Base-by-base conservation (phyloP, 2,888 invertebrate genomes). In the Microplitis deprimator region DNA sequence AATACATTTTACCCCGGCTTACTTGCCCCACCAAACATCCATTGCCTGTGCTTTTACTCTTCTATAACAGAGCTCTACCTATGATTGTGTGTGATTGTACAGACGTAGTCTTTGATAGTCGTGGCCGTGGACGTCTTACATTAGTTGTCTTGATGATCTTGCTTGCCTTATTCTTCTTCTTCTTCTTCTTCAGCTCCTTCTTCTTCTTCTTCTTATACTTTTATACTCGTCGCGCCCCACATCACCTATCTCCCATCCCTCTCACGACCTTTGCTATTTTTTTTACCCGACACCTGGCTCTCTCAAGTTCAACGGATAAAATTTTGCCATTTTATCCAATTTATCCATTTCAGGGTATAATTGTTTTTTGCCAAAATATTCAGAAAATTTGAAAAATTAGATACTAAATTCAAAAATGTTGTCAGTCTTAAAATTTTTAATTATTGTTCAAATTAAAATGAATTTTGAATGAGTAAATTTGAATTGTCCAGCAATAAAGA, bases 181-280 rank as follows among this genome's bases (percentile, higher is more conserved):
- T 50, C 59, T 16, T 41, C 65, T 29, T 50, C 61, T 68, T 60
- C 61, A 39, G 39, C 71, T 61, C 16, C 40, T 62, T 72, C 59
- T 65, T 76, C 39, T 16, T 62, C 71, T 40, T 40, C 76, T 71
- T 65, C 71, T 60, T 68, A 50, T 65, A 20, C 20, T 64, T 16
- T 29, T 29, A 29, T 75, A 41, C 41, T 69, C 64, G 50, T 62
- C 20, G 74, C 65, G 70, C 64, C 72, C 41, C 50, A 62, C 73
- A 38, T 76, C 73, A 68, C 61, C 76, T 69, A 76, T 62, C 62
- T 40, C 38, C 16, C 68, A 68, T 68, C 76, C 68, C 73, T 50
- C 65, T 41, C 69, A 65, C 39, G 73, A 77, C 68, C 68, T 77
- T 62, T 73, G 77, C 72, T 76, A 72, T 76, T 73, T 64, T 64